Evolutionary conservation across 2,888 invertebrate species (phyloP), one percentile per base, ranked within the genome.

Genomic region (Timema podura): DNA sequence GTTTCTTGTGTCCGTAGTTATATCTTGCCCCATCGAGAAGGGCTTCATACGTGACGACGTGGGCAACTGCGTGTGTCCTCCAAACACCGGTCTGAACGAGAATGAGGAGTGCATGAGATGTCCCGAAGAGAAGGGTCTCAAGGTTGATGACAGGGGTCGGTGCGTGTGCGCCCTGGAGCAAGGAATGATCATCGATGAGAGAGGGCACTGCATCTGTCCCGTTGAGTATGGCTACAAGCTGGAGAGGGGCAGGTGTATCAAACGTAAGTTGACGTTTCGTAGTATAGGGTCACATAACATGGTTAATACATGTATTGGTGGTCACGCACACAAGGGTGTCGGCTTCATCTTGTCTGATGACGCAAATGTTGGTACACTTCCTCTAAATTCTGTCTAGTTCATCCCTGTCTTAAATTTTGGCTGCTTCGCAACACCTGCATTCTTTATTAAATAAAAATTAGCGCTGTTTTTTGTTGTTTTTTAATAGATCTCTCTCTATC

Each of bases 101-200:
- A 87, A 88, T 75, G 93, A 93, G 68, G 89, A 91, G 77, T 95
- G 95, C 77, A 85, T 89, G 8, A 89, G 89, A 1, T 95, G 95
- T 77, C 83, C 84, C 13, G 82, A 84, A 46, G 88, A 89, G 72
- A 87, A 89, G 74, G 95, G 94, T 3, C 89, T 89, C 78, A 87
- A 89, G 72, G 84, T 93, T 45, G 91, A 92, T 76, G 87, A 89
- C 68, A 86, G 88, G 57, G 93, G 93, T 0, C 89, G 90, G 64
- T 95, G 95, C 78, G 89, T 91, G 0, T 95, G 95, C 78, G 93
- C 91, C 68, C 81, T 91, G 7, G 90, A 90, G 74, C 88, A 89
- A 71, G 94, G 94, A 47, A 87, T 90, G 81, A 88, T 90, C 15
- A 87, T 91, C 47, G 92, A 92, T 73, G 91, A 91, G 71, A 86